Percentiles rank a stretch among this genome's conserved stretches.
These are phyloP conservation scores for Micropterix aruncella DNA, from an alignment of 2,888 invertebrate species.

Conservation along the genomic window DNA sequence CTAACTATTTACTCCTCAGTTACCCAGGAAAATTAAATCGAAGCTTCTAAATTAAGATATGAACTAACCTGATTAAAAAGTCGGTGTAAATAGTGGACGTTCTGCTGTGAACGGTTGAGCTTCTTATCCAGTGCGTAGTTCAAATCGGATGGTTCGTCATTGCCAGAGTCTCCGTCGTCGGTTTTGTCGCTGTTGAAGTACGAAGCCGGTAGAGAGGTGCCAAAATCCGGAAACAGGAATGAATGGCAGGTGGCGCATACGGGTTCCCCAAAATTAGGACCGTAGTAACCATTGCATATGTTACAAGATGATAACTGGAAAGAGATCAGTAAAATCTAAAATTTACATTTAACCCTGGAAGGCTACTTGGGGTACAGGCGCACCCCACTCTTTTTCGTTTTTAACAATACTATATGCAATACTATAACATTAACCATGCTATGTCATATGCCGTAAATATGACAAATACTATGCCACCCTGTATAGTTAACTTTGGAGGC, in stretches of 20 bases:
- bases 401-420: no score
- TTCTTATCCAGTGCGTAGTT: slow-evolving; percentile 40
- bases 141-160: slow-evolving; percentile 78
- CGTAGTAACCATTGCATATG: slow-evolving; percentile 85
- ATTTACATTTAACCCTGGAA: no score
- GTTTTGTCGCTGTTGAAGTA: slow-evolving; percentile 43
- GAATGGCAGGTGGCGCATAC: slow-evolving; percentile 86
- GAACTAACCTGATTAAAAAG: no score
- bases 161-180: slow-evolving; percentile 88
- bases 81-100: slow-evolving; percentile 5
- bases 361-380: no score
- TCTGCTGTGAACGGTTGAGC: slow-evolving; percentile 19
- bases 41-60: no score
- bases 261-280: slow-evolving; percentile 81
- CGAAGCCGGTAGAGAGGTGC: slow-evolving; percentile 35
- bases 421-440: no score
- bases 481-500: no score
- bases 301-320: slow-evolving; percentile 58
- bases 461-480: no score
- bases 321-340: not conserved
- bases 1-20: no score
- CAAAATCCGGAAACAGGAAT: slow-evolving; percentile 77
- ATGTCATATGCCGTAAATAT: no score
- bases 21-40: no score
- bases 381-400: no score